phyloP scores from a whole-genome alignment of 2,888 invertebrate species.

The Drosophila mercatorum region DNA sequence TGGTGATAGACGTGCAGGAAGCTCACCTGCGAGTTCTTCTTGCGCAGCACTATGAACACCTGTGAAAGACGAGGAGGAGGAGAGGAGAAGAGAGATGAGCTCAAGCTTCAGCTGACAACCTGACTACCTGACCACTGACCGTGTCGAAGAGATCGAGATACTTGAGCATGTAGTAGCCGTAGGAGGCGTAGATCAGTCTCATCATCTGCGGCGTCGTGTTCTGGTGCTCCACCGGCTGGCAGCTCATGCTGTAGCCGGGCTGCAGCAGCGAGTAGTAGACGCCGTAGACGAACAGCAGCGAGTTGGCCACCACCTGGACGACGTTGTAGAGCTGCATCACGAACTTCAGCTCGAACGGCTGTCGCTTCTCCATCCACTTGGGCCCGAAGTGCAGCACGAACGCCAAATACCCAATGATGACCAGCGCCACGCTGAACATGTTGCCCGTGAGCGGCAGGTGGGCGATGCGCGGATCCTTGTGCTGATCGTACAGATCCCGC shows the following conservation, averaged over 20 bases:
- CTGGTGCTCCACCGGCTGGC: slow-evolving; percentile 74
- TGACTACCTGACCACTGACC: slow-evolving; percentile 79
- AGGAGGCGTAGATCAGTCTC: slow-evolving; percentile 85
- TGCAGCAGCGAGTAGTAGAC: slow-evolving; percentile 62
- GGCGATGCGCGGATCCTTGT: slow-evolving; percentile 85
- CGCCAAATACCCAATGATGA: slow-evolving; percentile 87
- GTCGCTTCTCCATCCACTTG: slow-evolving; percentile 88
- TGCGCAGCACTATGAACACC: slow-evolving; percentile 91
- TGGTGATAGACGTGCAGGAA: slow-evolving; percentile 96
- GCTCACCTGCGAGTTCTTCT: slow-evolving; percentile 92
- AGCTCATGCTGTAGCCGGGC: slow-evolving; percentile 76
- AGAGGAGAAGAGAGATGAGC: not conserved
- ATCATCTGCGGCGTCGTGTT: slow-evolving; percentile 83
- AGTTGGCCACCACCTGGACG: slow-evolving; percentile 85
- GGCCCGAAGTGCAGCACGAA: slow-evolving; percentile 91
- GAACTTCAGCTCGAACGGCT: slow-evolving; percentile 88
- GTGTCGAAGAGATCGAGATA: slow-evolving; percentile 90
- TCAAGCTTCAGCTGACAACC: not conserved
- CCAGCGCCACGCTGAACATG: slow-evolving; percentile 87
- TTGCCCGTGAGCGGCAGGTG: slow-evolving; percentile 88
- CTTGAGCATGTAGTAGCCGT: slow-evolving; percentile 89
- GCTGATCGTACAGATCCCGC: slow-evolving; percentile 56
- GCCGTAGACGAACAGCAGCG: slow-evolving; percentile 61
- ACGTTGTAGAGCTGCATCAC: slow-evolving; percentile 89
- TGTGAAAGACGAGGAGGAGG: slow-evolving; percentile 36